Base-by-base conservation (phyloP, 2,888 invertebrate genomes). In the Autographa pulchrina region DNA sequence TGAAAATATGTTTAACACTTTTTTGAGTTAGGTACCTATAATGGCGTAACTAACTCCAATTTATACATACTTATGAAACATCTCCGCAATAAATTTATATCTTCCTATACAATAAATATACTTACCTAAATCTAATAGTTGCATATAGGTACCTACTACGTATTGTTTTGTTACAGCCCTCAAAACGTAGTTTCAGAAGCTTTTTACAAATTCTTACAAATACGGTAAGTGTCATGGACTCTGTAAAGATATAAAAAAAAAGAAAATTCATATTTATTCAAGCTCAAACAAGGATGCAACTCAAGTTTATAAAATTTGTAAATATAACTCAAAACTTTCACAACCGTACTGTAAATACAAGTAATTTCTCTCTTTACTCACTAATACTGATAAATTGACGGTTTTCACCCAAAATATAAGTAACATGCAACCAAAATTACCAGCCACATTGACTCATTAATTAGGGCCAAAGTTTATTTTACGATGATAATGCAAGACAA, bases 351-450 rank as follows among this genome's bases (percentile, higher is more conserved):
- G 48, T 48, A n/a, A 48, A n/a, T n/a, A n/a, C n/a, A 48, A 48
- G n/a, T 6, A 6, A 48, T 48, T 48, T 48, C 48, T 48, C 48
- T 48, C n/a, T 48, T 38, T 38, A 38, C 8, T 5, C 48, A 2
- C n/a, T 48, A 48, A 48, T 48, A n/a, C 48, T 48, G 48, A 48
- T 48, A 48, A 48, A 48, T 48, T 7, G 48, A 48, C 48, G n/a
- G 48, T 48, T 48, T 48, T 48, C 16, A n/a, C 48, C 48, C 48
- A 48, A 48, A 48, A 48, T n/a, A 48, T n/a, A n/a, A 11, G 6
- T n/a, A n/a, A n/a, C n/a, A 48, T 48, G 48, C 48, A 48, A n/a
- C 48, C n/a, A n/a, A 38, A 38, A 38, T 38, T 38, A 38, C 38
- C 9, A 11, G 11, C n/a, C 14, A 48, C n/a, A 3, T n/a, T n/a